Conservation (phyloP, 2,888 invertebrate species). For the Drosophila meridionalis region DNA sequence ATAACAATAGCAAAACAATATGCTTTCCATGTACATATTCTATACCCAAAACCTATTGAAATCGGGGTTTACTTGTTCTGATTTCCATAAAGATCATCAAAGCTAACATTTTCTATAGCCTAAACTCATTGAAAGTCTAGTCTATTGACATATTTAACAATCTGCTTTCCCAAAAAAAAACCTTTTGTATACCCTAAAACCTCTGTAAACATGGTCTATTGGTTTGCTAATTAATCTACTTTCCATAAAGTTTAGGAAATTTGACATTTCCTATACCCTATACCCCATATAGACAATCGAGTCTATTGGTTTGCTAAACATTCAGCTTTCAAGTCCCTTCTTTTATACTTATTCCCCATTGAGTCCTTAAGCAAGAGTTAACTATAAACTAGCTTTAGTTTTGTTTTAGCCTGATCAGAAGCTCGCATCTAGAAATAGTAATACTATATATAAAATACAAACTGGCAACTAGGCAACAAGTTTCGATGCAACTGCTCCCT, state of each 20-base stretch:
- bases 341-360: neutral
- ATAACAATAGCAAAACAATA: neutral
- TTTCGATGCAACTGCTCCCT: neutral
- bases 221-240: no score
- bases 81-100: neutral
- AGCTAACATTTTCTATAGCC: neutral
- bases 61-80: neutral
- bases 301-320: neutral
- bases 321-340: neutral
- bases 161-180: neutral
- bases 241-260: no score
- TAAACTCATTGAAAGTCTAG: neutral
- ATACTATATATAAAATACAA: neutral
- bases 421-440: neutral
- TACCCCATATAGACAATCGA: neutral
- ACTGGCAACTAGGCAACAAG: neutral
- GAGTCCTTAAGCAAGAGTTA: neutral
- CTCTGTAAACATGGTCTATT: no score
- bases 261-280: neutral
- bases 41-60: neutral
- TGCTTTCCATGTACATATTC: no score
- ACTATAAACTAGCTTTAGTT: neutral
- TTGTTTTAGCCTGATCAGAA: neutral
- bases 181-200: no score
- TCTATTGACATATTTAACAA: neutral